Conservation (phyloP, 1,140 invertebrate genomes). For the Ceratina australensis region DNA sequence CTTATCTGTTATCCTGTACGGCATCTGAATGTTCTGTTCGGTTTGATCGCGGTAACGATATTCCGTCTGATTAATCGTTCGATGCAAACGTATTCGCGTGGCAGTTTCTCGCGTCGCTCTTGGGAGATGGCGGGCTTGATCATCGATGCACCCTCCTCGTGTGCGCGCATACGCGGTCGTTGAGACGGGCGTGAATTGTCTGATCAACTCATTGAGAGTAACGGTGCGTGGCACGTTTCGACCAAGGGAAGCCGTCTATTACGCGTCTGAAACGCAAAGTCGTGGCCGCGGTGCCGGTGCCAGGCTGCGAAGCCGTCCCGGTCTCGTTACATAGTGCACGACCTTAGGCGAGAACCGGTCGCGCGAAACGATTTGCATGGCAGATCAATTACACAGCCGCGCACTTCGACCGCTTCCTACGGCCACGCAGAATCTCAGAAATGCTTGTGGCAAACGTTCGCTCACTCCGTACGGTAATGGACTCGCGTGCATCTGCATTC, state of each 20-base stretch:
- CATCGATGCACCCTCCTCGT: too few relatives aligned
- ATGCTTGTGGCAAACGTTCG: neutral
- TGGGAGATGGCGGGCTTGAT: too few relatives aligned
- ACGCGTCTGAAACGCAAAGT: conserved; percentile 45
- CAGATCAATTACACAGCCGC: conserved; percentile 46
- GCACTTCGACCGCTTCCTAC: conserved; percentile 24
- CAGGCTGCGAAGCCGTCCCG: conserved; percentile 34
- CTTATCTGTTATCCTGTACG: too few relatives aligned
- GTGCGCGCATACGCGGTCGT: neutral
- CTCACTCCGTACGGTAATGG: too few relatives aligned
- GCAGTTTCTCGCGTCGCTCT: too few relatives aligned
- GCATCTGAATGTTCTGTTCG: too few relatives aligned
- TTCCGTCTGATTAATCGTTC: too few relatives aligned
- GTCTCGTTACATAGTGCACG: conserved; percentile 59
- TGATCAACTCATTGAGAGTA: conserved; percentile 18
- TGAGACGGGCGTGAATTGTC: conserved; percentile 11
- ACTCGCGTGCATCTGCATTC: too few relatives aligned
- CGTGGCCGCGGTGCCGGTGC: conserved; percentile 39
- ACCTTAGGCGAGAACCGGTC: conserved; percentile 68
- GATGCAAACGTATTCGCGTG: too few relatives aligned
- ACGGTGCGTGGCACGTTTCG: conserved; percentile 27
- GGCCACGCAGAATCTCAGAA: neutral
- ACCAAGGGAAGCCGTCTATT: conserved; percentile 38
- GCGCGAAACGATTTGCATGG: conserved; percentile 62
- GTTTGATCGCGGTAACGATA: too few relatives aligned